A percentile compares a stretch with the other conserved stretches of the same genome.
phyloP scores from a whole-genome alignment of 2,888 invertebrate species.

The Ennomos erosarius region DNA sequence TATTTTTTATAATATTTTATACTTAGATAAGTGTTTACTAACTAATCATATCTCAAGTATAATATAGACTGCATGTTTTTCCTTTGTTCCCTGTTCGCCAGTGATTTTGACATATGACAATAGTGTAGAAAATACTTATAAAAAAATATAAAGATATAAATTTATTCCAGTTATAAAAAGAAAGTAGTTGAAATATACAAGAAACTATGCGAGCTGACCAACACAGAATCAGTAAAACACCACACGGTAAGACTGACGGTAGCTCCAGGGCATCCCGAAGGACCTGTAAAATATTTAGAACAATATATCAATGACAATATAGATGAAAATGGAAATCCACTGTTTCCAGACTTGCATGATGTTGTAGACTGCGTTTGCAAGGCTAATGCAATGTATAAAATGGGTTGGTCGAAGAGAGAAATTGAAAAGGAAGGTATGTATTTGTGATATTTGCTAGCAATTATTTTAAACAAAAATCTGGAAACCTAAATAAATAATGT shows the following conservation, averaged over 20 bases:
- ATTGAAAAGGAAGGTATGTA: constrained; percentile 61
- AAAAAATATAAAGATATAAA: not conserved
- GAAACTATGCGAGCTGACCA: constrained; percentile 55
- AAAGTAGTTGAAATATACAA: constrained; percentile 57
- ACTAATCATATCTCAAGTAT: no score
- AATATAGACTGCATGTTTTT: no score
- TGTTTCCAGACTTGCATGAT: constrained; percentile 82
- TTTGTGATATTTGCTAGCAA: no score
- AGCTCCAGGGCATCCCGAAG: constrained; percentile 52
- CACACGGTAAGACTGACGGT: constrained; percentile 55
- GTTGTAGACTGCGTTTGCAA: constrained; percentile 60
- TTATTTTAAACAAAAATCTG: no score
- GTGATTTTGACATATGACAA: no score
- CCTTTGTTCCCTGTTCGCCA: no score
- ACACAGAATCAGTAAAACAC: constrained; percentile 49
- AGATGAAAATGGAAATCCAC: constrained; percentile 54
- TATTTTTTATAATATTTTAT: no score
- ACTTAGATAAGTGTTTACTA: no score
- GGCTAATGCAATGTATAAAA: constrained; percentile 50
- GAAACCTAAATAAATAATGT: no score
- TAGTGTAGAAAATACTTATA: no score
- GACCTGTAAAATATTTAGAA: constrained; percentile 64
- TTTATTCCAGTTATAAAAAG: constrained; percentile 56
- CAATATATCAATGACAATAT: constrained; percentile 59
- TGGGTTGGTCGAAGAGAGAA: constrained; percentile 52